Evolutionary conservation across 2,888 invertebrate species (phyloP).

Genomic region (Chirona hameri): DNA sequence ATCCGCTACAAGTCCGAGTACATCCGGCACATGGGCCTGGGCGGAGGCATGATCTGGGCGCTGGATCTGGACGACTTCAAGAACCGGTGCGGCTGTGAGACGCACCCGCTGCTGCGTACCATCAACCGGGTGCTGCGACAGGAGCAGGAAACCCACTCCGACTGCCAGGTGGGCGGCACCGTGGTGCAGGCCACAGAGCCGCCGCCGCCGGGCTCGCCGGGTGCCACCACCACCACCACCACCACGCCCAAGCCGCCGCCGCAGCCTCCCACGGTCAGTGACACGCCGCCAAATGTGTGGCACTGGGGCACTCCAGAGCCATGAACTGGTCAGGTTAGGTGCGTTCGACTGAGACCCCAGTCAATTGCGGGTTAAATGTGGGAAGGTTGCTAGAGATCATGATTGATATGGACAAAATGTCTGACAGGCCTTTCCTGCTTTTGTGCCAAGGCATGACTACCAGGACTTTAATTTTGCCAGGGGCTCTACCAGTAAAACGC

Average conservation of each 20-base stretch:
- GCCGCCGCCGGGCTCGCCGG: constrained; percentile 1
- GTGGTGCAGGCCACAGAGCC: background rate
- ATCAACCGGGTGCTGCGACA: constrained; percentile 63
- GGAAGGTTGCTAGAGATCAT: no score
- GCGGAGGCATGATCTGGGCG: constrained; percentile 89
- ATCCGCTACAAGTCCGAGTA: constrained; percentile 65
- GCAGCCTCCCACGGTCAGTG: constrained; percentile 6
- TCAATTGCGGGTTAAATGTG: no score
- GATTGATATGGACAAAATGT: no score
- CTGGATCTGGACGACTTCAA: constrained; percentile 82
- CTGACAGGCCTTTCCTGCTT: no score
- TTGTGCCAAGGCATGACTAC: no score
- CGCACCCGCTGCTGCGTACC: constrained; percentile 73
- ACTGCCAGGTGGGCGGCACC: background rate
- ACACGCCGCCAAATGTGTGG: background rate
- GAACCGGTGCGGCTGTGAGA: constrained; percentile 70
- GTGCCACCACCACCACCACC: background rate
- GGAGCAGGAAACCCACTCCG: constrained; percentile 29
- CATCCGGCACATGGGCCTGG: constrained; percentile 69
- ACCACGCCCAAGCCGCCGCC: constrained; percentile 27
- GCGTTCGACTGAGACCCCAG: no score
- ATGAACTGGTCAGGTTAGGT: no score
- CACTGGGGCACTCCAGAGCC: no score
- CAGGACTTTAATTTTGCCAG: no score
- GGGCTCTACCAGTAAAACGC: no score